Conservation (phyloP, 2,888 invertebrate species). For the Leptinotarsa tumamoca region DNA sequence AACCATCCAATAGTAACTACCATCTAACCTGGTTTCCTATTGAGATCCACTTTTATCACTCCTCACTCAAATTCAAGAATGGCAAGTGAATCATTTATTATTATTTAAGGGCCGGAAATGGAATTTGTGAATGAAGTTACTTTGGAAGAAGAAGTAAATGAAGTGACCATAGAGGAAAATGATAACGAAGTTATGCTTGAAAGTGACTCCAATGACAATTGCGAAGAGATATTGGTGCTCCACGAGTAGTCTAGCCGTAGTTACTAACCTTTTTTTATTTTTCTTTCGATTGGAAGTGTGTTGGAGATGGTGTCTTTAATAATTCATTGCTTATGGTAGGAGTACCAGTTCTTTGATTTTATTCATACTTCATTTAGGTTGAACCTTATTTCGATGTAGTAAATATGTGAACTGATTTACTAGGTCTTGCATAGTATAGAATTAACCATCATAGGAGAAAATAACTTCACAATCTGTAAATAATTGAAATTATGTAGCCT, state of each 20-base stretch:
- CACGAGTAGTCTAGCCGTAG: slow-evolving; percentile 9
- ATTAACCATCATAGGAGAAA: neutral
- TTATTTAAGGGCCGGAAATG: slow-evolving; percentile 30
- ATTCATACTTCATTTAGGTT: neutral
- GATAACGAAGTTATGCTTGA: slow-evolving; percentile 48
- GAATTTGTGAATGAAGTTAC: slow-evolving; percentile 64
- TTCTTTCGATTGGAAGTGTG: neutral
- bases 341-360: neutral
- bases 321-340: neutral
- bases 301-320: neutral
- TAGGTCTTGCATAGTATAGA: neutral
- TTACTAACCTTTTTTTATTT: neutral
- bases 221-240: slow-evolving; percentile 13
- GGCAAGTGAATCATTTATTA: neutral
- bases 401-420: slow-evolving; percentile 4
- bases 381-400: neutral
- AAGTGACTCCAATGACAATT: neutral
- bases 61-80: neutral
- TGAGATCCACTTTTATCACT: neutral
- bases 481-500: neutral
- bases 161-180: slow-evolving; percentile 59
- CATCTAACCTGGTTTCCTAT: neutral
- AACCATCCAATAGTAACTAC: neutral
- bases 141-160: slow-evolving; percentile 61
- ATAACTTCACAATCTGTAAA: slow-evolving; percentile 5